A percentile compares a stretch with the other conserved stretches of the same genome.
Evolutionary conservation across 1,140 invertebrate species (phyloP).

Genomic region (Drosophila parvula): DNA sequence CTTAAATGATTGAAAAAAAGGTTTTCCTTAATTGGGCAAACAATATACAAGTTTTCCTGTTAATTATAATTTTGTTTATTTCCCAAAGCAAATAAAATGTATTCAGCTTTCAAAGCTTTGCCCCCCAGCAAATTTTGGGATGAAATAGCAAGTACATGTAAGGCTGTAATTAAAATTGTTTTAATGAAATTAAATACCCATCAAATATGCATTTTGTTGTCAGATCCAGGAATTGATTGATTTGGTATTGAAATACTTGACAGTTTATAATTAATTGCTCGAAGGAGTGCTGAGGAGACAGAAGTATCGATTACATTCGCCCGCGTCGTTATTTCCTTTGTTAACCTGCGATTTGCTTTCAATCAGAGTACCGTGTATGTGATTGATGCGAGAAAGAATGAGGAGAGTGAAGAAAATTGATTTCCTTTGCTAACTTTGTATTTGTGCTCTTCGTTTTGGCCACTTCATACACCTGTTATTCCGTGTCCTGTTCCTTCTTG

Average conservation of each 20-base stretch:
- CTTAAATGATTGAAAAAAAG: no score
- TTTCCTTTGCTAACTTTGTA: constrained; percentile 31
- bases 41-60: no score
- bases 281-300: neutral
- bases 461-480: constrained; percentile 43
- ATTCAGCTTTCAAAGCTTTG: neutral
- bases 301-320: constrained; percentile 12
- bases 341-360: constrained; percentile 37
- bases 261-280: constrained; percentile 9
- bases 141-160: neutral
- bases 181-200: constrained; percentile 3
- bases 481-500: constrained; percentile 22
- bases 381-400: constrained; percentile 25
- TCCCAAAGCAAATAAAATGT: neutral
- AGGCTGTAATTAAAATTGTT: constrained; percentile 3
- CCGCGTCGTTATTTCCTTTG: constrained; percentile 25
- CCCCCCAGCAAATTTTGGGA: neutral
- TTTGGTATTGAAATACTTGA: constrained; percentile 5
- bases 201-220: neutral
- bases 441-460: constrained; percentile 15
- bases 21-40: no score
- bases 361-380: constrained; percentile 17
- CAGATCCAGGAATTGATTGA: constrained; percentile 8
- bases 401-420: constrained; percentile 28
- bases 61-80: neutral